Evolutionary conservation across 1,140 invertebrate genomes (phyloP), one percentile per base, ranked within the genome.

Genomic region (Apocrypta bakeri): DNA sequence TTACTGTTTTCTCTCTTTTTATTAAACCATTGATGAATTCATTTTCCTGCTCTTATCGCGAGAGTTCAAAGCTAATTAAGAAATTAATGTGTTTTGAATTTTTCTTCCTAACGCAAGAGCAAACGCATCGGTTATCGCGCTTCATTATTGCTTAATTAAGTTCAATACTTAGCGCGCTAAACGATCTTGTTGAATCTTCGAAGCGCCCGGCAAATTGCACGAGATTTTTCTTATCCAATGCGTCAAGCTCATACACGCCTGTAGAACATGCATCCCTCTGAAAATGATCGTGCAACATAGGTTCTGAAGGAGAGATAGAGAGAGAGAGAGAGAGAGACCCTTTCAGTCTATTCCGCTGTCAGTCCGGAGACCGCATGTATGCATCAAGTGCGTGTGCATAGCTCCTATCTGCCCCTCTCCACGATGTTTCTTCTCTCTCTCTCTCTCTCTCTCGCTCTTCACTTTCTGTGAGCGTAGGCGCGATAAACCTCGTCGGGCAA

Each of bases 351-450:
- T 6, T 56, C 48, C 48, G 17, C 48, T 6, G 48, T 56, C 48
- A n/a, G 48, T 56, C 48, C 17, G 9, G 84, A 56, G 11, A 82
- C 85, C 85, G 61, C 72, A 75, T 87, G 85, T 86, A 89, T 88
- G 87, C 85, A 87, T 88, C 87, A 86, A 87, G 85, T 89, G 85
- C 84, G 78, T 64, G 68, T 82, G 68, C 79, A 81, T 29, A 79
- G n/a, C 40, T 14, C 29, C n/a, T 68, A 27, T 25, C 33, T 24
- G 0, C 14, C 29, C 48, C 48, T 17, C 17, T 6, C 48, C 48
- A 4, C 42, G 14, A 0, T n/a, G 0, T 56, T 17, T 56, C 21
- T 56, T 56, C 48, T n/a, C 48, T 56, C 12, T 29, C 29, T 6
- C n/a, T 12, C 76, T 85, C 80, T 84, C 84, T 77, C 61, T 84